These are phyloP conservation scores for Empidonax alnorum DNA, from an alignment of 2,113 vertebrate species.

Conservation along the genomic window DNA sequence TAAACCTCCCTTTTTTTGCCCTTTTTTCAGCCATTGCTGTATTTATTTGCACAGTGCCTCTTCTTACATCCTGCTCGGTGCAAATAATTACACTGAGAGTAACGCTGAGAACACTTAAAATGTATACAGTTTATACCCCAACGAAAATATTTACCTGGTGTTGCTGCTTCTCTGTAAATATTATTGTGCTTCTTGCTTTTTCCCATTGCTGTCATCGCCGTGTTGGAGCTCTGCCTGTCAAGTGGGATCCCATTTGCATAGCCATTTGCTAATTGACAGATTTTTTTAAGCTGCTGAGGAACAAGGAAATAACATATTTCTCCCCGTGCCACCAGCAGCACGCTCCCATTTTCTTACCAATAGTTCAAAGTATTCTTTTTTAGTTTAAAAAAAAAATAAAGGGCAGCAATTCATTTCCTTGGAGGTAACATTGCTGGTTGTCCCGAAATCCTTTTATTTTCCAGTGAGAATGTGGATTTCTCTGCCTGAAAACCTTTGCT, in stretches of 20 bases:
- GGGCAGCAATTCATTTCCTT: neutral
- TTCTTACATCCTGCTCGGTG: neutral
- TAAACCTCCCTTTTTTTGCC: neutral
- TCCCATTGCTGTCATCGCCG: neutral
- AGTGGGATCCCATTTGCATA: neutral
- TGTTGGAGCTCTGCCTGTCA: slow-evolving; percentile 8
- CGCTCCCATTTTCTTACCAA: neutral
- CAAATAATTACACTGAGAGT: neutral
- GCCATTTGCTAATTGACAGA: slow-evolving; percentile 10
- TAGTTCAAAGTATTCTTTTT: neutral
- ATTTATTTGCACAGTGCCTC: neutral
- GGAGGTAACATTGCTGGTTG: neutral
- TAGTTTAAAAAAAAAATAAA: neutral
- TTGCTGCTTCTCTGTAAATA: neutral
- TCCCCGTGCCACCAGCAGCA: neutral
- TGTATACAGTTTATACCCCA: accelerated
- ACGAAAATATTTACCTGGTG: slow-evolving; percentile 17
- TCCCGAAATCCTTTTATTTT: neutral
- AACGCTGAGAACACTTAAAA: neutral
- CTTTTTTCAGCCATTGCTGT: neutral
- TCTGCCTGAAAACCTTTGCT: neutral
- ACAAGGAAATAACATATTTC: neutral
- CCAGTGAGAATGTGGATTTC: neutral
- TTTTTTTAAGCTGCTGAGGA: slow-evolving; percentile 21
- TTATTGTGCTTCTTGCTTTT: neutral